phyloP scores from a whole-genome alignment of 2,888 invertebrate species.

The Scaptomyza tumidula region DNA sequence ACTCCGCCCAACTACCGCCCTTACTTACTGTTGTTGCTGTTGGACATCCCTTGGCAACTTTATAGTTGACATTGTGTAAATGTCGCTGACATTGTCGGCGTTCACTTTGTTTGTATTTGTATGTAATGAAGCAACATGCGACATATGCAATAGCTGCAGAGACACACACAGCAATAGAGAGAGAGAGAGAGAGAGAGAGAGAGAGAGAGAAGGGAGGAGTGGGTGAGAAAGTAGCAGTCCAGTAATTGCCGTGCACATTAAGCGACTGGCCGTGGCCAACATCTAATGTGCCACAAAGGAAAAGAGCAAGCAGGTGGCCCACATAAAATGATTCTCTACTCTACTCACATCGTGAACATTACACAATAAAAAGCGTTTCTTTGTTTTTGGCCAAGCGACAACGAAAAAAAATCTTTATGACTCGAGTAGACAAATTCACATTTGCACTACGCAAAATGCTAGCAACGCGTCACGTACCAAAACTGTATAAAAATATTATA shows the following conservation, averaged over 20 bases:
- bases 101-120: slow-evolving; percentile 51
- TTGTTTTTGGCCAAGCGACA: slow-evolving; percentile 2
- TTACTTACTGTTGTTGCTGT: background rate
- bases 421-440: slow-evolving; percentile 8
- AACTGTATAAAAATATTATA: background rate
- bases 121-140: slow-evolving; percentile 64
- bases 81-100: slow-evolving; percentile 63
- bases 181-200: slow-evolving; percentile 12
- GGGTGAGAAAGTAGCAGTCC: slow-evolving; percentile 1
- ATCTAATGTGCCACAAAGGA: slow-evolving; percentile 44
- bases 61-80: slow-evolving; percentile 73
- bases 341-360: slow-evolving; percentile 31
- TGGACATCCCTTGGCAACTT: slow-evolving; percentile 39
- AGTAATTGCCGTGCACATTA: slow-evolving; percentile 60
- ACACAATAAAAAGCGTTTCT: slow-evolving; percentile 36
- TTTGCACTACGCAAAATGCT: slow-evolving; percentile 8
- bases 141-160: slow-evolving; percentile 33
- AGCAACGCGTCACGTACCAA: slow-evolving; percentile 32
- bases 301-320: slow-evolving; percentile 18
- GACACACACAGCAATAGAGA: slow-evolving; percentile 6
- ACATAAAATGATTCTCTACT: slow-evolving; percentile 14
- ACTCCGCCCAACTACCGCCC: background rate
- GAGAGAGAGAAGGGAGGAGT: background rate
- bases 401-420: slow-evolving; percentile 6
- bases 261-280: slow-evolving; percentile 37